phyloP scores from a whole-genome alignment of 2,888 invertebrate genomes.

The Palloptera scutellata region DNA sequence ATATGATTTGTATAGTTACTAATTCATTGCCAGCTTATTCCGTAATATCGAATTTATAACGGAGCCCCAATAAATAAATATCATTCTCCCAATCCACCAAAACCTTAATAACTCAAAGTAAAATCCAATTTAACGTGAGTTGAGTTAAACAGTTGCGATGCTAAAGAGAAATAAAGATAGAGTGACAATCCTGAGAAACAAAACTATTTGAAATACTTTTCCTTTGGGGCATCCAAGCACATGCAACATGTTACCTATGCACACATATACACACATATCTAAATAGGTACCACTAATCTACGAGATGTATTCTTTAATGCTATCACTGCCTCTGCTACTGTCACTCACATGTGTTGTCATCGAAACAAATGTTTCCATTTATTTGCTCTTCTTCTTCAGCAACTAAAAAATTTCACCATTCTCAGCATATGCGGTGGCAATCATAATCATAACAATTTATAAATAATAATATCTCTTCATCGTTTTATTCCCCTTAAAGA shows the following conservation, averaged over 20 bases:
- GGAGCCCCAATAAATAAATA: too few relatives aligned
- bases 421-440: slow-evolving; percentile 6
- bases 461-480: neutral
- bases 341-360: neutral
- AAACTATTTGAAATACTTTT: slow-evolving; percentile 24
- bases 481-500: too few relatives aligned
- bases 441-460: slow-evolving; percentile 14
- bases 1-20: too few relatives aligned
- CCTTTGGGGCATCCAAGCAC: slow-evolving; percentile 1
- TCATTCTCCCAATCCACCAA: too few relatives aligned
- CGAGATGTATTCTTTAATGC: neutral
- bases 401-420: neutral
- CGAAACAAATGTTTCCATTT: neutral
- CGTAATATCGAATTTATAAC: too few relatives aligned
- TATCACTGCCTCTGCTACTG: neutral
- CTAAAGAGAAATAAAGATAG: slow-evolving; percentile 40
- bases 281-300: neutral
- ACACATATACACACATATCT: neutral
- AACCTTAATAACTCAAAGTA: too few relatives aligned
- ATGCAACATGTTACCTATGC: slow-evolving; percentile 9
- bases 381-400: neutral
- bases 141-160: too few relatives aligned
- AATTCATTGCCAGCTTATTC: too few relatives aligned
- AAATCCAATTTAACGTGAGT: too few relatives aligned
- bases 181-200: slow-evolving; percentile 62